Evolutionary conservation across 2,797 vertebrate species (phyloP).

Genomic region (Cottoperca gobio): DNA sequence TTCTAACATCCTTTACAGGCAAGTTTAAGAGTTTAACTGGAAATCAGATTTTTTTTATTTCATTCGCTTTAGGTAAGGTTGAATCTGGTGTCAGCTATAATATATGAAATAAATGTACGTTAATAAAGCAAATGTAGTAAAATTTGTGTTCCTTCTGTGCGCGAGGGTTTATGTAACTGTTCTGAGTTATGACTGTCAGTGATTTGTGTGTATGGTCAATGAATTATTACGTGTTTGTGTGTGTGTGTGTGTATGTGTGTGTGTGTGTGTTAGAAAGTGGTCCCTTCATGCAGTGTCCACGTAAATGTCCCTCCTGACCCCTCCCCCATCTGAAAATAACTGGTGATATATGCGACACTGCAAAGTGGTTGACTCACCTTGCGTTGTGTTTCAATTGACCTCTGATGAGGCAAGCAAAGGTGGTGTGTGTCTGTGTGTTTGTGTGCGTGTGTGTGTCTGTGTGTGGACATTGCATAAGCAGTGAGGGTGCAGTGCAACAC

Average conservation of each 20-base stretch:
- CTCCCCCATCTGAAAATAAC: slow-evolving; percentile 65
- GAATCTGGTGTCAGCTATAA: background rate
- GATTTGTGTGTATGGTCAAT: slow-evolving; percentile 8
- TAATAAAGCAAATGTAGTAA: background rate
- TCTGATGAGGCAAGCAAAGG: slow-evolving; percentile 54
- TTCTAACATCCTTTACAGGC: background rate
- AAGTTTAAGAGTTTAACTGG: background rate
- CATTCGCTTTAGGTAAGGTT: background rate
- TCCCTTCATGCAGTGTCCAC: slow-evolving; percentile 52
- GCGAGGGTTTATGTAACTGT: slow-evolving; percentile 13
- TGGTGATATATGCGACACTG: slow-evolving; percentile 61
- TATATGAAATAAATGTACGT: background rate
- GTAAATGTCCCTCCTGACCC: slow-evolving; percentile 56
- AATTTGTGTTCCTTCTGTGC: background rate
- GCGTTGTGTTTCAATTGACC: slow-evolving; percentile 73
- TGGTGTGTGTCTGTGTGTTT: slow-evolving; percentile 23
- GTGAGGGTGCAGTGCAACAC: slow-evolving; percentile 3
- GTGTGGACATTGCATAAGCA: slow-evolving; percentile 44
- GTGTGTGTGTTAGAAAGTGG: slow-evolving; percentile 19
- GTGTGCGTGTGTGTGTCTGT: slow-evolving; percentile 11
- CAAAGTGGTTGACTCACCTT: slow-evolving; percentile 78
- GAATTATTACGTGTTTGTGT: slow-evolving; percentile 6
- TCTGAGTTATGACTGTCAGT: slow-evolving; percentile 21
- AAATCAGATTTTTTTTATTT: background rate
- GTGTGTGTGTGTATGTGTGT: slow-evolving; percentile 2